Percentiles rank a stretch among this genome's conserved stretches.
Evolutionary conservation across 1,140 invertebrate species (phyloP).

Genomic region (Thaumatotibia leucotreta): DNA sequence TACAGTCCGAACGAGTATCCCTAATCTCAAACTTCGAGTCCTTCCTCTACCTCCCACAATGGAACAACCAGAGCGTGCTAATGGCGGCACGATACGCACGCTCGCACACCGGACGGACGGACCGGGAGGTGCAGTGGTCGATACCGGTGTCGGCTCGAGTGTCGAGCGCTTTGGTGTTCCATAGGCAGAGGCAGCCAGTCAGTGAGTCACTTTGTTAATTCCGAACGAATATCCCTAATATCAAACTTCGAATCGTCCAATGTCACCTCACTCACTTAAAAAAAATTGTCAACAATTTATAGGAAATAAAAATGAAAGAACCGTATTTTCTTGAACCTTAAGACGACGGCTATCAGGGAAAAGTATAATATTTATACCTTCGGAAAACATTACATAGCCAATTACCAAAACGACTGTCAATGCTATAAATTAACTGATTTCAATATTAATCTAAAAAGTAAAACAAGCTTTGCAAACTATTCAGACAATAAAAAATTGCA

Average conservation of each 20-base stretch:
- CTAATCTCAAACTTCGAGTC: conserved; percentile 85
- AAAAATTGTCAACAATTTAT: too few species aligned
- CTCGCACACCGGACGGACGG: conserved; percentile 7
- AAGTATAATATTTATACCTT: too few species aligned
- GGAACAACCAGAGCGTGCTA: conserved; percentile 80
- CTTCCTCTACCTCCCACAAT: conserved; percentile 81
- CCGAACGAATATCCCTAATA: conserved; percentile 82
- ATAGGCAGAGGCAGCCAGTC: conserved; percentile 85
- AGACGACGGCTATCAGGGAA: too few species aligned
- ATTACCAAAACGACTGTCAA: too few species aligned
- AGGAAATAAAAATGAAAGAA: too few species aligned
- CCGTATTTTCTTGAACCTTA: too few species aligned
- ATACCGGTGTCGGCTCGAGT: conserved; percentile 67
- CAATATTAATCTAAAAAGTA: too few species aligned
- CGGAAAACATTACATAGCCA: too few species aligned
- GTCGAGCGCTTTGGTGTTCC: conserved; percentile 82
- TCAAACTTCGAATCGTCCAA: conserved; percentile 83
- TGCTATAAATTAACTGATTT: too few species aligned
- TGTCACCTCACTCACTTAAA: too few species aligned
- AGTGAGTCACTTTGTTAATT: conserved; percentile 67
- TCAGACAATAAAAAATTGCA: too few species aligned
- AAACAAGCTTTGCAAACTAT: too few species aligned
- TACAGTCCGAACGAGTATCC: conserved; percentile 81
- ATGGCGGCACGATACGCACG: conserved; percentile 40
- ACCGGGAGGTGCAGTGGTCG: conserved; percentile 14